These are phyloP conservation scores for Alca torda DNA, from an alignment of 2,797 vertebrate species.

Conservation along the genomic window DNA sequence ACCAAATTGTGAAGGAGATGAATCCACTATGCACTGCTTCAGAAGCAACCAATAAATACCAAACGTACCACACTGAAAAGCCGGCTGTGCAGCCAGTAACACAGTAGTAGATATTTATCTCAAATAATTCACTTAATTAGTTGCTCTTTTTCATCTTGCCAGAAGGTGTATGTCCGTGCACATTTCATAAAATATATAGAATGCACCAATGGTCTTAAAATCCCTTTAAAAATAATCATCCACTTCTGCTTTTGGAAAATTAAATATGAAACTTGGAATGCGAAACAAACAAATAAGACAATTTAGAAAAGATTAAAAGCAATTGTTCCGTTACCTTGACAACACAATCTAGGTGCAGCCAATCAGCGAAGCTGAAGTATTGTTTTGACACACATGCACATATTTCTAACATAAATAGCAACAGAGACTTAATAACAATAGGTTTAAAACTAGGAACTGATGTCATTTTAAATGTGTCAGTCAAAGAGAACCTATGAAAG, in stretches of 20 bases:
- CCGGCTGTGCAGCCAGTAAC: background rate
- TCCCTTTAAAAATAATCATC: background rate
- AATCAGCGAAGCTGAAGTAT: conserved; percentile 81
- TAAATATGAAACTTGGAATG: conserved; percentile 50
- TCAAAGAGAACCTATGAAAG: conserved; percentile 76
- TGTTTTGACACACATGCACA: conserved; percentile 81
- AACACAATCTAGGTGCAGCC: conserved; percentile 79
- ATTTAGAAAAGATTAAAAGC: conserved; percentile 85
- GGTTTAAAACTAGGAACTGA: conserved; percentile 79
- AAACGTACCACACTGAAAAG: background rate
- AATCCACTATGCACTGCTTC: background rate
- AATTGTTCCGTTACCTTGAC: conserved; percentile 84
- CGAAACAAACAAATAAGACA: conserved; percentile 68
- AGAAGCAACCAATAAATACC: background rate
- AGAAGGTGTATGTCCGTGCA: background rate
- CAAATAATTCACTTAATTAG: background rate
- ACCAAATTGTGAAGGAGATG: background rate
- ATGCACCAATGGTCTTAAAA: background rate
- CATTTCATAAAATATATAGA: background rate
- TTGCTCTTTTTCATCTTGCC: background rate
- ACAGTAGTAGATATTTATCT: background rate
- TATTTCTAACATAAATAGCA: conserved; percentile 86
- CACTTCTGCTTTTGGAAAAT: conserved; percentile 54
- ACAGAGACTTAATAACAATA: conserved; percentile 84
- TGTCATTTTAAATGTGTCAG: conserved; percentile 81